phyloP scores from a whole-genome alignment of 2,113 vertebrate genomes.

The Mesocricetus auratus region DNA sequence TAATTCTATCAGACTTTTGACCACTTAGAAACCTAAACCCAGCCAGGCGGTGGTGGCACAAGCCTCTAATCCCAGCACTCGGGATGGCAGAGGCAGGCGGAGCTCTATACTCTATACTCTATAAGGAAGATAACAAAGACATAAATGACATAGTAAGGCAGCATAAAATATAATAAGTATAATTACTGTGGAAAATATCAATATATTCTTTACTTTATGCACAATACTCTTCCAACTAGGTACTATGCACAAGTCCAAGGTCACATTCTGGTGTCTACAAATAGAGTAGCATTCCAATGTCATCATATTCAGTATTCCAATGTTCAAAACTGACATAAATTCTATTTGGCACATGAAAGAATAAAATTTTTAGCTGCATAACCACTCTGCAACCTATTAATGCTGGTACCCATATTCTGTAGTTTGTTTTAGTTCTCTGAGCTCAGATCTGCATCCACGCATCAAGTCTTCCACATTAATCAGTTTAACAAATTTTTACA shows the following conservation, averaged over 20 bases:
- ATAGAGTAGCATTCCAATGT: neutral
- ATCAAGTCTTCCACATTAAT: neutral
- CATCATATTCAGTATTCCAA: neutral
- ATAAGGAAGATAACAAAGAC: neutral
- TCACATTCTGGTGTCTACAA: neutral
- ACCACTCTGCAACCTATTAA: neutral
- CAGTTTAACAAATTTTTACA: neutral
- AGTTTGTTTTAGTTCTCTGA: neutral
- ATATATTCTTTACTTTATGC: neutral
- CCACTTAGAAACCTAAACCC: neutral
- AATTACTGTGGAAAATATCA: neutral
- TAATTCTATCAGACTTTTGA: neutral
- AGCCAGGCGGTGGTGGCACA: too few relatives aligned
- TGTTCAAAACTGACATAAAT: neutral
- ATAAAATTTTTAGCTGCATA: neutral
- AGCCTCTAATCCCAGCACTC: too few relatives aligned
- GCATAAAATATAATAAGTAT: neutral
- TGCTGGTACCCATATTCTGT: neutral
- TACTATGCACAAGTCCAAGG: neutral
- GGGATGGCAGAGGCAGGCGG: too few relatives aligned
- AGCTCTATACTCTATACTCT: neutral
- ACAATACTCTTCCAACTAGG: neutral
- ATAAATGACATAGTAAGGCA: neutral
- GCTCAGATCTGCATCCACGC: neutral
- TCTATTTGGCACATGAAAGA: neutral